Evolutionary conservation across 2,888 invertebrate species (phyloP), one percentile per base, ranked within the genome.

Genomic region (Serrognathus titanus): DNA sequence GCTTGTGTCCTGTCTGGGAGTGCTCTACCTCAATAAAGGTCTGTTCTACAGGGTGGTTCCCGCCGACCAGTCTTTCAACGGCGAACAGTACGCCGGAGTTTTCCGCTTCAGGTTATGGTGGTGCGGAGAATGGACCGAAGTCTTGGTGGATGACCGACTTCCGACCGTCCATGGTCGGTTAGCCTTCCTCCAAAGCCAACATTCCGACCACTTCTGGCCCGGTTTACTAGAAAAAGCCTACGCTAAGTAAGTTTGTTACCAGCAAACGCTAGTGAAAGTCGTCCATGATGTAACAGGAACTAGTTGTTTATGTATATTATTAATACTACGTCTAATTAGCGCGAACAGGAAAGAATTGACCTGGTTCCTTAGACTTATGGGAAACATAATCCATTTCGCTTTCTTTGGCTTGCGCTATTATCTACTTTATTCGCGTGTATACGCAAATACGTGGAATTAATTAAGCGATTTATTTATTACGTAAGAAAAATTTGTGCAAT

Each of bases 61-160:
- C 0, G 92, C 93, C 0, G 94, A 94, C 73, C 95, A 95, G 77
- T 85, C 87, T 16, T 87, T 94, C 72, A 84, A 83, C 52, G 83
- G 82, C 37, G 82, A 82, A 10, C 83, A 85, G 11, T 89, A 89
- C 69, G 84, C 88, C 45, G 93, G 93, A 0, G 86, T 92, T 12
- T 93, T 92, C 78, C 86, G 94, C 63, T 95, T 95, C 78, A 87
- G 94, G 0, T 78, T 95, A 16, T 95, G 94, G 94, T 94, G 94
- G 92, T 93, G 92, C 71, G 94, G 94, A 3, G 90, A 93, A 73
- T 95, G 94, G 94, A 86, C 89, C 24, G 94, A 94, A 74, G 90
- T 90, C 36, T 80, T 94, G 49, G 92, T 95, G 12, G 94, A 95
- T 74, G 95, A 95, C 76, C 83, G 92, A 16, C 81, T 95, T 58